Conservation (phyloP, 1,140 invertebrate genomes). For the Aphelinus certus region DNA sequence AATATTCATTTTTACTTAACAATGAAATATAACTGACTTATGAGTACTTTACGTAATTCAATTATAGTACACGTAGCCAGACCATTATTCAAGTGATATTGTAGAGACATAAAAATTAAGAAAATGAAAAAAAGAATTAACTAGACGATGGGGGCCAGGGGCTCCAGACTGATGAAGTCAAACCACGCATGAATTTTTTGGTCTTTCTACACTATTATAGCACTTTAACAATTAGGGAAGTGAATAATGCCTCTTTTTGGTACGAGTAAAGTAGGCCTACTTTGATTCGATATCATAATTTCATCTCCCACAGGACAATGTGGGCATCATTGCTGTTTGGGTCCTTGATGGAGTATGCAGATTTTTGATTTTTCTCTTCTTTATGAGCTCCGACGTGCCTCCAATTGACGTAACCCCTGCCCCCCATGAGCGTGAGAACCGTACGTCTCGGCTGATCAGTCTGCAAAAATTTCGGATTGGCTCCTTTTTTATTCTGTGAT, state of each 20-base stretch:
- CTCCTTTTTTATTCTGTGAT: slow-evolving; percentile 50
- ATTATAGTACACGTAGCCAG: slow-evolving; percentile 40
- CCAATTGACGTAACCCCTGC: slow-evolving; percentile 87
- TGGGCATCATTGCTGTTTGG: slow-evolving; percentile 83
- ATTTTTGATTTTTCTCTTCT: slow-evolving; percentile 57
- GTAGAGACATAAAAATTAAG: slow-evolving; percentile 6
- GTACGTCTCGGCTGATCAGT: slow-evolving; percentile 74
- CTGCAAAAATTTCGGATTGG: slow-evolving; percentile 56
- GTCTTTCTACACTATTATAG: slow-evolving; percentile 42
- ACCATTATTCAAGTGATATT: slow-evolving; percentile 1
- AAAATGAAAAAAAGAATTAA: slow-evolving; percentile 12
- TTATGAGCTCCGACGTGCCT: slow-evolving; percentile 66
- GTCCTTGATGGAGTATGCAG: slow-evolving; percentile 61
- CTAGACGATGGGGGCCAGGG: neutral
- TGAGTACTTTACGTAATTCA: slow-evolving; percentile 26
- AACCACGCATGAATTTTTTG: slow-evolving; percentile 36
- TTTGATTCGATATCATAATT: slow-evolving; percentile 72
- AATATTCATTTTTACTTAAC: slow-evolving; percentile 22
- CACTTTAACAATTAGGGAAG: slow-evolving; percentile 38
- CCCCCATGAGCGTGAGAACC: slow-evolving; percentile 86
- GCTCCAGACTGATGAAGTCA: neutral
- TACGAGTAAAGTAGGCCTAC: slow-evolving; percentile 35
- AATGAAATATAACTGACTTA: slow-evolving; percentile 28
- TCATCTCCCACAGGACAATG: slow-evolving; percentile 90
- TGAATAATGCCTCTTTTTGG: slow-evolving; percentile 43